Evolutionary conservation across 2,888 invertebrate genomes (phyloP).

Genomic region (Acanthosoma haemorrhoidale): DNA sequence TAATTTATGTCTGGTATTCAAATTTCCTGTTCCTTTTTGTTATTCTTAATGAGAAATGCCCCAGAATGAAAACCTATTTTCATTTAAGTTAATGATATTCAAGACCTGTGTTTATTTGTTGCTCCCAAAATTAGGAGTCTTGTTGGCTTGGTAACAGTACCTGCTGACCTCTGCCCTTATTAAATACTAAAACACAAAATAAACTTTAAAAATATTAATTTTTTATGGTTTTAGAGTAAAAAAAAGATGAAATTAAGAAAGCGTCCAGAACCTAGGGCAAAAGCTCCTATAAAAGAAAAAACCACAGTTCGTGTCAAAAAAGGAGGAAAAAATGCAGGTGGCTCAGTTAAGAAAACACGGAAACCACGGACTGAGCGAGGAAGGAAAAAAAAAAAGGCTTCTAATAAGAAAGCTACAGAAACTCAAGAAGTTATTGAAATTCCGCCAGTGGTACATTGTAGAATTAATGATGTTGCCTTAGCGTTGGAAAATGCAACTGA

Average conservation of each 20-base stretch:
- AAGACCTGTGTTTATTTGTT: no score
- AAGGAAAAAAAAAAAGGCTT: background rate
- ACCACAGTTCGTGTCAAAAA: background rate
- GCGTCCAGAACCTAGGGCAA: background rate
- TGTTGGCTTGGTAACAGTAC: no score
- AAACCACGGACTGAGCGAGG: background rate
- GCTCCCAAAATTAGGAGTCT: no score
- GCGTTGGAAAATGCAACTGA: background rate
- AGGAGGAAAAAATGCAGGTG: background rate
- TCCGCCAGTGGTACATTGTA: background rate
- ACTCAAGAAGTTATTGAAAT: conserved; percentile 6
- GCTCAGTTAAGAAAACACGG: background rate
- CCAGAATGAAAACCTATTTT: no score
- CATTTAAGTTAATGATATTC: no score
- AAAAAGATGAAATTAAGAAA: conserved; percentile 1
- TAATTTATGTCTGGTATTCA: no score
- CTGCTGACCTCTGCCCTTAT: no score
- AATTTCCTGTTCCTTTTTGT: no score
- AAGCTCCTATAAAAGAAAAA: background rate
- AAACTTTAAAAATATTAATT: no score
- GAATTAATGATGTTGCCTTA: background rate
- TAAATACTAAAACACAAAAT: no score
- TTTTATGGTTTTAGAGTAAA: no score
- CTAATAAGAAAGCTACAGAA: background rate
- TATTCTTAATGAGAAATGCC: no score